These are phyloP conservation scores for Carposina sasakii DNA, from an alignment of 1,140 invertebrate genomes.

Conservation along the genomic window DNA sequence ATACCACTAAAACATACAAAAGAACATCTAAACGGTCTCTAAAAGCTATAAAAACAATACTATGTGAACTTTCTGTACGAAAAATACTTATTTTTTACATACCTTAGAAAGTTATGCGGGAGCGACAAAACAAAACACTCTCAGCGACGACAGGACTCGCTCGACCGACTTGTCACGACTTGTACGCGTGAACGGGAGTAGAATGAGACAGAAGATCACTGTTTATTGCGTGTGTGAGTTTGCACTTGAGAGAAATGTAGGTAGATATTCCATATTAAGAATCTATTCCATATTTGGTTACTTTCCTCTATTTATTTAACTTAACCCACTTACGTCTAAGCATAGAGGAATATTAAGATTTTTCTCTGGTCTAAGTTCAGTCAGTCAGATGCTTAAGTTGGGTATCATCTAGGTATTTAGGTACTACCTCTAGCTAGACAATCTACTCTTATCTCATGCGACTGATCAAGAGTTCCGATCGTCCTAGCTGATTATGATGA, in stretches of 20 bases:
- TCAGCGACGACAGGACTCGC: slow-evolving; percentile 13
- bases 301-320: slow-evolving; percentile 15
- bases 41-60: slow-evolving; percentile 12
- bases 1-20: slow-evolving; percentile 10
- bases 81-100: slow-evolving; percentile 15
- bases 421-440: too few relatives aligned
- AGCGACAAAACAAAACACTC: slow-evolving; percentile 17
- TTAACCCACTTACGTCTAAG: too few relatives aligned
- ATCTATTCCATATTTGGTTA: slow-evolving; percentile 14
- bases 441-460: too few relatives aligned
- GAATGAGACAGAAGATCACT: slow-evolving; percentile 7
- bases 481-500: too few relatives aligned
- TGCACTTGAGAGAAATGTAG: too few relatives aligned
- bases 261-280: too few relatives aligned
- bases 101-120: slow-evolving; percentile 17
- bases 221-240: too few relatives aligned
- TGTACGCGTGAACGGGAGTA: slow-evolving; percentile 11
- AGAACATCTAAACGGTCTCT: slow-evolving; percentile 11
- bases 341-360: too few relatives aligned
- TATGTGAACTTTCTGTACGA: slow-evolving; percentile 10
- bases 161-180: slow-evolving; percentile 13
- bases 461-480: too few relatives aligned
- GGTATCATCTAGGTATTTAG: too few relatives aligned
- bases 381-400: too few relatives aligned
- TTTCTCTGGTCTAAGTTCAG: too few relatives aligned